Evolutionary conservation across 1,140 invertebrate species (phyloP).

Genomic region (Penaeus indicus): DNA sequence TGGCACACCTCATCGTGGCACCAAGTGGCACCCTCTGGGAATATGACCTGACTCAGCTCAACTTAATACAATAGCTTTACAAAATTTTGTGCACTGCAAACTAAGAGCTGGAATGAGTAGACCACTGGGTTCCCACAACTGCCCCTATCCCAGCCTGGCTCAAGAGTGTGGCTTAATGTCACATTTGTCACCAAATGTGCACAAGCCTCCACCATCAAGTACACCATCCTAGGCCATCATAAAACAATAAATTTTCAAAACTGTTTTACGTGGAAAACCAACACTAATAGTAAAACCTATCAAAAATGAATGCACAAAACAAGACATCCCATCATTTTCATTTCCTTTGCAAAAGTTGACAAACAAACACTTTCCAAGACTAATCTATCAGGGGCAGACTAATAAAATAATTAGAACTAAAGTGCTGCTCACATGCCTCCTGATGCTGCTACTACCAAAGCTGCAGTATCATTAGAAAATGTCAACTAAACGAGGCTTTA

Average conservation of each 20-base stretch:
- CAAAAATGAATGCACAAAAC: neutral
- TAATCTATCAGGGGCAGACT: no score
- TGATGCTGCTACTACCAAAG: no score
- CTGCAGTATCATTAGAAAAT: no score
- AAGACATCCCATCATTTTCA: slow-evolving; percentile 20
- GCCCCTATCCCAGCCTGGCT: slow-evolving; percentile 41
- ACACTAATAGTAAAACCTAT: slow-evolving; percentile 3
- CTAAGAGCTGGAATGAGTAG: slow-evolving; percentile 39
- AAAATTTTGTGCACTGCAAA: slow-evolving; percentile 17
- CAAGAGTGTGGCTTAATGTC: slow-evolving; percentile 46
- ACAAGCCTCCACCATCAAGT: slow-evolving; percentile 39
- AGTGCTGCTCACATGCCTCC: no score
- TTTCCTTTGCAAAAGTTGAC: neutral
- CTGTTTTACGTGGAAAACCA: slow-evolving; percentile 7
- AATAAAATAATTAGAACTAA: no score
- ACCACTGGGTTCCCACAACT: slow-evolving; percentile 45
- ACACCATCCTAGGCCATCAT: neutral
- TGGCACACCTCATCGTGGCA: slow-evolving; percentile 60
- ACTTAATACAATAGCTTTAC: slow-evolving; percentile 37
- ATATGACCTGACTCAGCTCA: slow-evolving; percentile 45
- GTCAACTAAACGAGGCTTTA: neutral
- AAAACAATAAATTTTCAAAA: slow-evolving; percentile 1
- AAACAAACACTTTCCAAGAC: slow-evolving; percentile 4
- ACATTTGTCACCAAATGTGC: slow-evolving; percentile 55
- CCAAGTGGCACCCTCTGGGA: slow-evolving; percentile 43